Percentiles rank a stretch among this genome's conserved stretches.
phyloP scores from a whole-genome alignment of 2,113 vertebrate genomes.

The Grantiella picta region DNA sequence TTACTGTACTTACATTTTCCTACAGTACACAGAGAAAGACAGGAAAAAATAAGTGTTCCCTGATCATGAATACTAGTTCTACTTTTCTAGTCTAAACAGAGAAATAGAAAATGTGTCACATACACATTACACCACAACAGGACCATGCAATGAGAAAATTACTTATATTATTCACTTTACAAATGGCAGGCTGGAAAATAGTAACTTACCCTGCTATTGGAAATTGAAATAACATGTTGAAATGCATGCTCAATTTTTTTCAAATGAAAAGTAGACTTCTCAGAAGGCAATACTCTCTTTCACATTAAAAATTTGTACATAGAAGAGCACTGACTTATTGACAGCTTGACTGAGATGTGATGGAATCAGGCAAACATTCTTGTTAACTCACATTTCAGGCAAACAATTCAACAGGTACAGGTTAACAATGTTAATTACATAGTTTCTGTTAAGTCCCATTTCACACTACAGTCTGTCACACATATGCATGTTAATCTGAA shows the following conservation, averaged over 20 bases:
- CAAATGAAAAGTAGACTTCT: not conserved
- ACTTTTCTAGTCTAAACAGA: not conserved
- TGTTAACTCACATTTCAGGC: not conserved
- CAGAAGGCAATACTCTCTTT: not conserved
- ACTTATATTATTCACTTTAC: not conserved
- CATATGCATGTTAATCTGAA: not conserved
- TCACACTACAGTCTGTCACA: not conserved
- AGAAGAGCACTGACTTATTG: not conserved
- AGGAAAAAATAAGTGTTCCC: not conserved
- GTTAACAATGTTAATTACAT: not conserved
- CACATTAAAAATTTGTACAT: not conserved
- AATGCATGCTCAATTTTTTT: not conserved
- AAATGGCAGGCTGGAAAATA: not conserved
- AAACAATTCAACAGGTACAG: not conserved
- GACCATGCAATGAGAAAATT: not conserved
- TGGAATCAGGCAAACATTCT: fast-evolving
- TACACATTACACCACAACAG: fast-evolving
- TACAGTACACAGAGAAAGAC: not conserved
- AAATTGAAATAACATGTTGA: not conserved
- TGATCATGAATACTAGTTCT: not conserved
- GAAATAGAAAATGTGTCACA: not conserved
- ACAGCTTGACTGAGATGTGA: not conserved
- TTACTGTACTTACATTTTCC: not conserved
- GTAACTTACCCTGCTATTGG: not conserved
- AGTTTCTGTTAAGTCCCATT: not conserved